Conservation (phyloP, 2,113 vertebrate species). For the Dasyornis broadbenti region DNA sequence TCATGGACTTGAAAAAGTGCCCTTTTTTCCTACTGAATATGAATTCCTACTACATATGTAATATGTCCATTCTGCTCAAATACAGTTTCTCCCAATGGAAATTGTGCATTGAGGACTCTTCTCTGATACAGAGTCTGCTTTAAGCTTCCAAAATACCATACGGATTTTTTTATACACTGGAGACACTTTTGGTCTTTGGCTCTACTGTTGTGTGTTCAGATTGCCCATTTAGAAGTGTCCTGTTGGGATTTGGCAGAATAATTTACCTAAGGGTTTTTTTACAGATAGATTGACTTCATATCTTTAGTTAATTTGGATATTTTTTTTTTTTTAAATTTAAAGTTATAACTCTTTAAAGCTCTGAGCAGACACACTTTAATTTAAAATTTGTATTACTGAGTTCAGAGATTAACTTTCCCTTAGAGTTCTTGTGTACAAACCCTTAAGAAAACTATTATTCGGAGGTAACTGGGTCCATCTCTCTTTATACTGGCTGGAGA, state of each 20-base stretch:
- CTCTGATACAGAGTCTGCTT: not conserved
- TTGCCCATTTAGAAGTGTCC: not conserved
- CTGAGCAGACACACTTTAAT: not conserved
- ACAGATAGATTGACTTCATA: not conserved
- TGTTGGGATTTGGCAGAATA: not conserved
- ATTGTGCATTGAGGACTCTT: not conserved
- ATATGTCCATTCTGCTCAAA: not conserved
- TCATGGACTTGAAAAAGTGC: not conserved
- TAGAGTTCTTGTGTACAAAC: not conserved
- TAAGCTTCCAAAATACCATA: not conserved
- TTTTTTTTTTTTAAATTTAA: not conserved
- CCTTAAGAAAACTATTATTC: not conserved
- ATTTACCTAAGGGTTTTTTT: not conserved
- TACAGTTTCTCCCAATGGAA: not conserved
- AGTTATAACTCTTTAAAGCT: not conserved
- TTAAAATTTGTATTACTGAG: not conserved
- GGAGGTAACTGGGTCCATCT: not conserved
- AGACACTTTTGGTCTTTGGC: not conserved
- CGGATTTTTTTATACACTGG: not conserved
- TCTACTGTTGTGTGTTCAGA: not conserved
- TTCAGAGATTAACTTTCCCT: not conserved
- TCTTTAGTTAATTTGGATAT: not conserved
- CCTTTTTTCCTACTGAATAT: not conserved
- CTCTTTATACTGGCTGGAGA: not conserved
- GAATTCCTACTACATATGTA: too few relatives aligned